Base-by-base conservation (phyloP, 2,113 vertebrate species). In the Alligator sinensis region DNA sequence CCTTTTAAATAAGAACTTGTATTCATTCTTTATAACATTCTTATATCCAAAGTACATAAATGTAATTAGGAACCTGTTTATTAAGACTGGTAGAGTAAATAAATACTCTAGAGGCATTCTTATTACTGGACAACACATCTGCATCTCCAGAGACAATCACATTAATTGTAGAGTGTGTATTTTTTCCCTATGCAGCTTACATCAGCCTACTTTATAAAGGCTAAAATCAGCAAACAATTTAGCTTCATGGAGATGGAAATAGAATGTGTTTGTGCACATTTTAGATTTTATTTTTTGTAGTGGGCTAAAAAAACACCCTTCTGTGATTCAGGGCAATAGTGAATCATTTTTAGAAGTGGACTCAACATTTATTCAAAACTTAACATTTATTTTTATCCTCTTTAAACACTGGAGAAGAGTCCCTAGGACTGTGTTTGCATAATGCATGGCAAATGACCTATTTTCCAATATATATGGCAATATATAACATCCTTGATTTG, bases 191-290 rank as follows among this genome's bases (percentile, higher is more conserved):
- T 60, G 80, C 60, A 91, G 91, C 88, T 98, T 98, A 88, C 96
- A 96, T 99, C 98, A 98, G 97, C 97, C 97, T 98, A 95, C 96
- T 93, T 97, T 98, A 96, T 94, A 97, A 98, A 97, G 98, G 98
- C 92, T 97, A 95, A 97, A 97, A 96, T 94, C 96, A 94, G 90
- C 94, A 92, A 96, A 93, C 96, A 83, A 64, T 93, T 92, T 72
- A 64, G 75, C 5, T 94, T 80, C 79, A 59, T 16, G 57, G 79
- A 54, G 38, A 25, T 86, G 75, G 54, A 91, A 93, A 75, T 21
- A 88, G 11, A 13, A 77, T 9, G 9, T 16, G 47, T 77, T 82
- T 24, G 30, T 54, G 66, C 30, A 27, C n/a, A 34, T 61, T 61
- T 88, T 74, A 22, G 55, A 83, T 30, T 47, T 90, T 85, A 59